These are phyloP conservation scores for Synanthedon tipuliformis DNA, from an alignment of 2,888 invertebrate species.

Conservation along the genomic window DNA sequence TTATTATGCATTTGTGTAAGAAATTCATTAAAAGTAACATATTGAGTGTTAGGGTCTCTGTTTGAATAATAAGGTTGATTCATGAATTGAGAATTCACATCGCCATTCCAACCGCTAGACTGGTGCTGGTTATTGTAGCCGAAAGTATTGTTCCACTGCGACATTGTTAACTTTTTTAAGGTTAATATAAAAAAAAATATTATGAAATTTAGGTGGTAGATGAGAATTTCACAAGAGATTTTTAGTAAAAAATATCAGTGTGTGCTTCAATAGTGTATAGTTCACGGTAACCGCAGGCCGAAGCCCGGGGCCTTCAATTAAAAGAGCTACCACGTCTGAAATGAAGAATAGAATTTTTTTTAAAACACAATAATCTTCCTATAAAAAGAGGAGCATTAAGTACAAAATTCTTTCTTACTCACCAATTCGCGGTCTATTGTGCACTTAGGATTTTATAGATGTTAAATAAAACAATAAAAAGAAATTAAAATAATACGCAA, in stretches of 20 bases:
- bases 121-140: slow-evolving; percentile 52
- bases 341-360: slow-evolving; percentile 4
- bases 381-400: neutral
- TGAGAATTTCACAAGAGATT: slow-evolving; percentile 5
- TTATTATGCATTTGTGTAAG: slow-evolving; percentile 48
- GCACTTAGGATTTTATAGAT: neutral
- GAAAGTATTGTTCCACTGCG: slow-evolving; percentile 61
- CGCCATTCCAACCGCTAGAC: slow-evolving; percentile 41
- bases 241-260: slow-evolving; percentile 15
- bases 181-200: slow-evolving; percentile 24
- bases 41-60: slow-evolving; percentile 41
- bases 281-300: slow-evolving; percentile 49
- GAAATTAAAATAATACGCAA: neutral
- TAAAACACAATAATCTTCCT: neutral
- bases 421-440: neutral
- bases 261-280: slow-evolving; percentile 11
- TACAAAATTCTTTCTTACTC: neutral
- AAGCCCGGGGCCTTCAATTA: slow-evolving; percentile 41
- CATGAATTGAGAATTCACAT: slow-evolving; percentile 37
- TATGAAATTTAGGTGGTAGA: slow-evolving; percentile 5
- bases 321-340: slow-evolving; percentile 28
- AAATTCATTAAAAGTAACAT: slow-evolving; percentile 60
- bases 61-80: slow-evolving; percentile 44
- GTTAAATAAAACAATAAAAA: neutral
- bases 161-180: slow-evolving; percentile 29